Evolutionary conservation across 2,888 invertebrate species (phyloP).

Genomic region (Melanophora roralis): DNA sequence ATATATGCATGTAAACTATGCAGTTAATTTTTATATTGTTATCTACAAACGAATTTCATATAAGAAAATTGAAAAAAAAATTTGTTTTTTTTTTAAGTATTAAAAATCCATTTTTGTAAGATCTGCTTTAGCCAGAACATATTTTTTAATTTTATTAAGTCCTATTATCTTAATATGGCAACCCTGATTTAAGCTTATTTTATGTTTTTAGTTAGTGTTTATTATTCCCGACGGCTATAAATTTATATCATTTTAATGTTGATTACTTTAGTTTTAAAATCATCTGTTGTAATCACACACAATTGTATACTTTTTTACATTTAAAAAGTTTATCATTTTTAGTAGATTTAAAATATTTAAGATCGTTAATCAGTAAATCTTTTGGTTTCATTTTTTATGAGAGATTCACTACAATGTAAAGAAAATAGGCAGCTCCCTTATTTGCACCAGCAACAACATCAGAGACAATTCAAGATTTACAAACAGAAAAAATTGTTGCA

Average conservation of each 20-base stretch:
- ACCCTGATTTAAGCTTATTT: neutral
- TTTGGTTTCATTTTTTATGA: slow-evolving; percentile 14
- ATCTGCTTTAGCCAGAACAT: too few relatives aligned
- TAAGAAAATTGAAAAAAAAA: too few relatives aligned
- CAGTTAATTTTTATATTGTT: too few relatives aligned
- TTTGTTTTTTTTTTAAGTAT: too few relatives aligned
- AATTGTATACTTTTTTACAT: neutral
- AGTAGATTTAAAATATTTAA: slow-evolving; percentile 52
- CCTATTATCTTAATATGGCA: neutral
- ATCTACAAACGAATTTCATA: too few relatives aligned
- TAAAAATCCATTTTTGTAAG: too few relatives aligned
- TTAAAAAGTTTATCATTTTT: neutral
- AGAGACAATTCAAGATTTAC: neutral
- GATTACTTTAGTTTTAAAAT: slow-evolving; percentile 40
- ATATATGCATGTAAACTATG: too few relatives aligned
- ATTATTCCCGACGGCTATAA: slow-evolving; percentile 39
- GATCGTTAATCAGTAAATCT: slow-evolving; percentile 58
- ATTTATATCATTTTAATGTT: slow-evolving; percentile 41
- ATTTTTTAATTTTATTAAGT: too few relatives aligned
- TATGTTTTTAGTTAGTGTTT: slow-evolving; percentile 35
- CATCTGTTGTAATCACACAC: neutral
- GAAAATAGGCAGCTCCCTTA: neutral
- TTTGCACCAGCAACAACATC: neutral
- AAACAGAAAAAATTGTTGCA: slow-evolving; percentile 15
- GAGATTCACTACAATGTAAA: neutral